phyloP scores from a whole-genome alignment of 37 sponge, comb jelly and placozoan genomes.

The Eunapius fragilis region DNA sequence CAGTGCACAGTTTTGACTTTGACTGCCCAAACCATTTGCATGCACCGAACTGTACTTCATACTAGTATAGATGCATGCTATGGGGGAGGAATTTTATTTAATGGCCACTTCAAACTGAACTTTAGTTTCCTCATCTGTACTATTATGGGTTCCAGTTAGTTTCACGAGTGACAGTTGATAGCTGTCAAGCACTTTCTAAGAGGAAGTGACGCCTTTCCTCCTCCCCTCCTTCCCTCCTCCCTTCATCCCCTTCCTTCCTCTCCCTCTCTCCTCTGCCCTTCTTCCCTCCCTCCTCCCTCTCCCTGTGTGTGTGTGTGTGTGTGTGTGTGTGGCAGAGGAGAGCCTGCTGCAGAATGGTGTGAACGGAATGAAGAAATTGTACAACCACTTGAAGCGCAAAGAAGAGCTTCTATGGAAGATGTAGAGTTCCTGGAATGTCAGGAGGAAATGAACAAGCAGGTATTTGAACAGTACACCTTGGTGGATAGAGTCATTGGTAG shows the following conservation, averaged over 20 bases:
- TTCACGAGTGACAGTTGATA: not conserved
- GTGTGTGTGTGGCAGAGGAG: conserved; percentile 16
- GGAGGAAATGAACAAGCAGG: conserved; percentile 82
- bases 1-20: not conserved
- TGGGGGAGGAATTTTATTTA: not conserved
- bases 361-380: conserved; percentile 88
- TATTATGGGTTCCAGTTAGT: not conserved
- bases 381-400: conserved; percentile 85
- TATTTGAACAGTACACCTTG: conserved; percentile 73
- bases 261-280: not conserved
- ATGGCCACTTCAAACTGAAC: not conserved
- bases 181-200: not conserved
- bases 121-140: not conserved
- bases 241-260: not conserved
- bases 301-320: not conserved
- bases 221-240: not conserved
- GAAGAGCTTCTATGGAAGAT: conserved; percentile 89
- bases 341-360: conserved; percentile 50
- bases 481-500: too few relatives aligned
- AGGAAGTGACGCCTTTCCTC: not conserved
- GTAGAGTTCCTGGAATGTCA: conserved; percentile 89
- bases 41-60: not conserved
- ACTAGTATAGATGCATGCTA: not conserved
- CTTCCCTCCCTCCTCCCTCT: not conserved
- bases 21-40: not conserved